Conservation (phyloP, 1,140 invertebrate genomes). For the Trinorchestia longiramus region DNA sequence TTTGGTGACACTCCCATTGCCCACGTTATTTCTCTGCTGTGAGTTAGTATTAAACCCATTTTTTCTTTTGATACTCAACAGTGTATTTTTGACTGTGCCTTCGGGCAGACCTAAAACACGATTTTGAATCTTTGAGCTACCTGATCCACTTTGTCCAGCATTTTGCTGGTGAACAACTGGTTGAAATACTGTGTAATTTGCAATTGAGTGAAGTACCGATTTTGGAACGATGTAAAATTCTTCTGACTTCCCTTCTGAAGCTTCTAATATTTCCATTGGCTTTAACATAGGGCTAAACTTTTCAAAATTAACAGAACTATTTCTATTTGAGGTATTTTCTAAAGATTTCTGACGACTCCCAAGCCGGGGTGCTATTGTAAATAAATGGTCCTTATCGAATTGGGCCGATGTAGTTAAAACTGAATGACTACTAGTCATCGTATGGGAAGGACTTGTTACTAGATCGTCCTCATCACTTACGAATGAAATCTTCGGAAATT, state of each 20-base stretch:
- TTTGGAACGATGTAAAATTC: conserved; percentile 33
- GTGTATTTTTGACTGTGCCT: not conserved
- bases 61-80: not conserved
- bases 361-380: not conserved
- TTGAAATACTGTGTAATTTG: not conserved
- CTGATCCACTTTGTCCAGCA: not conserved
- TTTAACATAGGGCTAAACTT: not conserved
- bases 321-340: not conserved
- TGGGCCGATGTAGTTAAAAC: not conserved
- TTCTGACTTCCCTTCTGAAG: not conserved
- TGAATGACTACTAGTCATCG: not conserved
- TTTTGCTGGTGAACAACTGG: not conserved
- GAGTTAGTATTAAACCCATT: not conserved
- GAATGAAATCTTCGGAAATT: not conserved
- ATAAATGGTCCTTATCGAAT: not conserved
- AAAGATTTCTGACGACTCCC: not conserved
- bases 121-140: not conserved
- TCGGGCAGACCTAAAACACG: not conserved
- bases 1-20: not conserved
- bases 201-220: not conserved
- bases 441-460: not conserved
- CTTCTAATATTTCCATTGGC: not conserved
- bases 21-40: not conserved
- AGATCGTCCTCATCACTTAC: not conserved
- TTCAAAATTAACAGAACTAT: not conserved